Percentiles rank a stretch among this genome's conserved stretches.
Conservation (phyloP, 2,888 invertebrate genomes). For the Galerucella pusilla region DNA sequence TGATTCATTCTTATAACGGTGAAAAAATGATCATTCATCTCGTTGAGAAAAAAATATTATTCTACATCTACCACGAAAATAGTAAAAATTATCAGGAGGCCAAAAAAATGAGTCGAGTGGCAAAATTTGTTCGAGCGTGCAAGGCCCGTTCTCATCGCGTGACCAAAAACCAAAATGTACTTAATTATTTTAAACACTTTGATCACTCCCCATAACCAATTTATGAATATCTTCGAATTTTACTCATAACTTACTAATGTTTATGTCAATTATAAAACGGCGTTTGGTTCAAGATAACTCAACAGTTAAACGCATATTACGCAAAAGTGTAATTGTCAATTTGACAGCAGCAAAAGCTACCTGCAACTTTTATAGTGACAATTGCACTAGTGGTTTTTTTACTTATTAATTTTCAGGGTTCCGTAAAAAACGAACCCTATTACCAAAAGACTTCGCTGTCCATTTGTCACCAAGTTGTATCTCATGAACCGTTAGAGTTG, state of each 20-base stretch:
- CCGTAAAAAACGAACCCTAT: no score
- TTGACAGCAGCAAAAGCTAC: no score
- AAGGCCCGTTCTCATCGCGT: conserved; percentile 17
- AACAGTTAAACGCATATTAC: not conserved
- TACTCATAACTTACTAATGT: conserved; percentile 17
- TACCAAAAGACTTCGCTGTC: no score
- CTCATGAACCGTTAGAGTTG: no score
- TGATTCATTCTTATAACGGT: no score
- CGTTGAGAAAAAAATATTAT: not conserved
- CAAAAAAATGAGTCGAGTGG: not conserved
- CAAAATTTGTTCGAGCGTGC: not conserved
- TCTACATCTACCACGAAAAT: not conserved
- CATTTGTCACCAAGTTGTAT: no score
- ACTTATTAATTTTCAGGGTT: no score
- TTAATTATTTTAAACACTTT: conserved; percentile 21
- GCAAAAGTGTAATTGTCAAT: no score
- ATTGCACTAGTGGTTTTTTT: no score
- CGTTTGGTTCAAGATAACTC: conserved; percentile 7
- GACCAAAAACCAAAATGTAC: conserved; percentile 7
- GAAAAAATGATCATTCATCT: no score
- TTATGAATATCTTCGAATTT: conserved; percentile 5
- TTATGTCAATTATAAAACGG: conserved; percentile 13
- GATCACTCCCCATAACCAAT: conserved; percentile 23
- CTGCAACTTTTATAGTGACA: no score
- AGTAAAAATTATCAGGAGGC: not conserved